phyloP scores from a whole-genome alignment of 2,888 invertebrate species.

The Azorinus chamasolen region DNA sequence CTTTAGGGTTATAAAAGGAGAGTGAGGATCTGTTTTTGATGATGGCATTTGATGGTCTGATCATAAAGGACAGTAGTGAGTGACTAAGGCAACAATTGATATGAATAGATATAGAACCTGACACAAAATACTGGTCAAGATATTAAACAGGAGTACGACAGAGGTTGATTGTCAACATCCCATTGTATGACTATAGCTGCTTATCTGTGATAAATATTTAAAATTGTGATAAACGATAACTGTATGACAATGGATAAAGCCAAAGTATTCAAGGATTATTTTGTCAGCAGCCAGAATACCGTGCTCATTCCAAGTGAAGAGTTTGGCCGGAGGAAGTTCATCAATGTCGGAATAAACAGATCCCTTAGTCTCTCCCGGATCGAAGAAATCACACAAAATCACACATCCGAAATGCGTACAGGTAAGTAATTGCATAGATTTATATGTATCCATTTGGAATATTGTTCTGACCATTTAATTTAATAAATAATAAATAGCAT shows the following conservation, averaged over 20 bases:
- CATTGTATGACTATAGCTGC: too few relatives aligned
- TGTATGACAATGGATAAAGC: slow-evolving; percentile 57
- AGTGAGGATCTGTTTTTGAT: too few relatives aligned
- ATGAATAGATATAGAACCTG: too few relatives aligned
- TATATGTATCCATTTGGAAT: neutral
- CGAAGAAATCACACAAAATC: slow-evolving; percentile 48
- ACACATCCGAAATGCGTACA: slow-evolving; percentile 23
- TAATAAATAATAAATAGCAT: neutral
- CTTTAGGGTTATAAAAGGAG: too few relatives aligned
- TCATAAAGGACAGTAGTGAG: too few relatives aligned
- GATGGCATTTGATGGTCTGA: too few relatives aligned
- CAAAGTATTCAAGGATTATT: slow-evolving; percentile 74
- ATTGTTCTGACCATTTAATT: neutral
- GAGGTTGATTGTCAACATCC: too few relatives aligned
- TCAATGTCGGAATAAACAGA: slow-evolving; percentile 73
- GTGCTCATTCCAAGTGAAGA: slow-evolving; percentile 81
- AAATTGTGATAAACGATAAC: slow-evolving; percentile 32
- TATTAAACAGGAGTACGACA: too few relatives aligned
- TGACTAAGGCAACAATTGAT: too few relatives aligned
- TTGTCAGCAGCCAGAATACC: slow-evolving; percentile 75
- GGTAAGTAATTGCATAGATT: slow-evolving; percentile 14
- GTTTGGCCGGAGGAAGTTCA: slow-evolving; percentile 78
- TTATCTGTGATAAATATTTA: slow-evolving; percentile 30
- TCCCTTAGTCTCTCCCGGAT: slow-evolving; percentile 53
- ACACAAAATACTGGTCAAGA: too few relatives aligned